phyloP scores from a whole-genome alignment of 2,113 vertebrate species.

The Myrmophylax atrothorax region DNA sequence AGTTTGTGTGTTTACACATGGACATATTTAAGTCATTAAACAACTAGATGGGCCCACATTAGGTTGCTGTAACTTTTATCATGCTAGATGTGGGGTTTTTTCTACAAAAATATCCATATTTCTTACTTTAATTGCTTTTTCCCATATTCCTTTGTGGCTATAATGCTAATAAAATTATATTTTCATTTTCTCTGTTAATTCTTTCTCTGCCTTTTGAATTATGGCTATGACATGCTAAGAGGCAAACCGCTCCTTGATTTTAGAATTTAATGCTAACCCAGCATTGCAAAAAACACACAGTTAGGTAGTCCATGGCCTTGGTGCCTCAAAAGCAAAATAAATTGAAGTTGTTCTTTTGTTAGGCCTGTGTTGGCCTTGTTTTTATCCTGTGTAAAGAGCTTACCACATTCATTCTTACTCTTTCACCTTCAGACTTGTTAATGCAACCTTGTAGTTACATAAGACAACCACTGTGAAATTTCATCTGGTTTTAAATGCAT shows the following conservation, averaged over 20 bases:
- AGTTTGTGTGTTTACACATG: not conserved
- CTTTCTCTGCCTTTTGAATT: conserved; percentile 8
- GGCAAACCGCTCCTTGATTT: not conserved
- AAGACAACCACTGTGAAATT: conserved; percentile 14
- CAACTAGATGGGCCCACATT: not conserved
- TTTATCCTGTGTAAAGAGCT: not conserved
- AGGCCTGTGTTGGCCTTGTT: not conserved
- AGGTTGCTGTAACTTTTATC: not conserved
- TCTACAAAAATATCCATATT: not conserved
- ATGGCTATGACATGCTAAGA: not conserved
- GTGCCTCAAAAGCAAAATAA: not conserved
- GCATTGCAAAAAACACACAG: not conserved
- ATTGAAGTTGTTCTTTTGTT: not conserved
- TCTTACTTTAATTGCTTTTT: not conserved
- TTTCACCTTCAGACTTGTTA: conserved; percentile 48
- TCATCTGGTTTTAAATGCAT: not conserved
- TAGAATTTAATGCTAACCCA: not conserved
- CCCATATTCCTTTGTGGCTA: not conserved
- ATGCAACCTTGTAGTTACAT: not conserved
- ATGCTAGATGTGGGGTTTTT: not conserved
- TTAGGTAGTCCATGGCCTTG: not conserved
- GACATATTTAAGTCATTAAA: not conserved
- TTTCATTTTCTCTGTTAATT: conserved; percentile 21
- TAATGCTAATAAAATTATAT: not conserved
- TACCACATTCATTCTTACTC: conserved; percentile 1